A percentile compares a stretch with the other conserved stretches of the same genome.
These are phyloP conservation scores for Drosophila imparisetae DNA, from an alignment of 2,888 invertebrate species.

Conservation along the genomic window DNA sequence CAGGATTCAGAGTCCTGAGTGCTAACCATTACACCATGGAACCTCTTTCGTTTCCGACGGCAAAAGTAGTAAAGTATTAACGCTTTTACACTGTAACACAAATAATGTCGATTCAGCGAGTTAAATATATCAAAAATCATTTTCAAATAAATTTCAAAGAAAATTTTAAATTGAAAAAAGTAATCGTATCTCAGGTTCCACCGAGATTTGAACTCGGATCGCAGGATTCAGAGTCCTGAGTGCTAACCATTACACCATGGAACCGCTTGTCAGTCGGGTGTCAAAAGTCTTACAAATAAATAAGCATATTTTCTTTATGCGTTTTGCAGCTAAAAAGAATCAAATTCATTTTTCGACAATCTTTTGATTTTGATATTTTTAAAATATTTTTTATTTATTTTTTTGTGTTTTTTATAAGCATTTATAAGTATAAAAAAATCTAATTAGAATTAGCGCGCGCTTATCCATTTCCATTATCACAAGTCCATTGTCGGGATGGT, in stretches of 20 bases:
- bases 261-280: constrained; percentile 67
- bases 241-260: constrained; percentile 87
- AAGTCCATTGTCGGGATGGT: constrained; percentile 46
- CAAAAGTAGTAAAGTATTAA: constrained; percentile 1
- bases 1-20: constrained; percentile 86
- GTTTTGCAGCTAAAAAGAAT: neutral
- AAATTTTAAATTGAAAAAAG: neutral
- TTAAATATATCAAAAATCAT: neutral
- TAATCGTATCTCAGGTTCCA: constrained; percentile 41
- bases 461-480: constrained; percentile 61
- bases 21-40: constrained; percentile 87
- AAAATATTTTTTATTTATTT: constrained; percentile 41
- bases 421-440: constrained; percentile 53
- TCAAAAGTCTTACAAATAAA: neutral
- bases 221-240: constrained; percentile 86
- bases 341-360: neutral
- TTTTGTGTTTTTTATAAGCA: constrained; percentile 50
- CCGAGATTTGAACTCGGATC: constrained; percentile 86
- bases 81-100: neutral
- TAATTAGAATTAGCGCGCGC: constrained; percentile 67
- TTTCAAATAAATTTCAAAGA: neutral
- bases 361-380: constrained; percentile 13
- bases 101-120: neutral
- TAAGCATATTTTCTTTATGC: neutral
- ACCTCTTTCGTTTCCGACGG: constrained; percentile 64